These are phyloP conservation scores for Drosophila tani DNA, from an alignment of 1,140 invertebrate species.

Conservation along the genomic window DNA sequence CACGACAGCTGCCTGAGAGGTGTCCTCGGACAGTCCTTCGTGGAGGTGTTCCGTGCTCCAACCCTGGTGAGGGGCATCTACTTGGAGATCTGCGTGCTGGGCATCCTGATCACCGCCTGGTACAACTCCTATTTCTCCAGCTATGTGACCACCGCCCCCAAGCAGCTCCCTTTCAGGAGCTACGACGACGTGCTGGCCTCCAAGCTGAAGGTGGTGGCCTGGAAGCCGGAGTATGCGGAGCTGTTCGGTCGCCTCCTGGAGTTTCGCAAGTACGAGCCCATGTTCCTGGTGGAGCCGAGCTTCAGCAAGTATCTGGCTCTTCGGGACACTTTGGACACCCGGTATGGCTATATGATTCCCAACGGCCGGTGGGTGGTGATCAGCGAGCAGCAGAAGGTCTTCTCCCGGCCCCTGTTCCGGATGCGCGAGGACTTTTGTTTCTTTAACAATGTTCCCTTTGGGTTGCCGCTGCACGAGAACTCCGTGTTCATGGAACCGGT, in stretches of 20 bases:
- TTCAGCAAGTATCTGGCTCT: slow-evolving; percentile 48
- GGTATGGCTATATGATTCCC: slow-evolving; percentile 69
- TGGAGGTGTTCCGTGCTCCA: slow-evolving; percentile 56
- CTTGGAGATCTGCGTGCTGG: slow-evolving; percentile 69
- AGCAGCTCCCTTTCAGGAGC: slow-evolving; percentile 40
- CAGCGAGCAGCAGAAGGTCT: slow-evolving; percentile 72
- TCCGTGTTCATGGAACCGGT: slow-evolving; percentile 67
- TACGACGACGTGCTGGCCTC: slow-evolving; percentile 72
- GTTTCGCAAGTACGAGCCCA: slow-evolving; percentile 63
- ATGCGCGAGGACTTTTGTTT: slow-evolving; percentile 69
- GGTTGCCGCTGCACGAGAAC: slow-evolving; percentile 72
- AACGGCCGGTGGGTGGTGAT: slow-evolving; percentile 63
- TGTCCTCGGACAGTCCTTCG: slow-evolving; percentile 70
- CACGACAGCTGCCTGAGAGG: slow-evolving; percentile 73
- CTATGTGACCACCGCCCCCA: slow-evolving; percentile 70
- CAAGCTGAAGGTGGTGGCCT: slow-evolving; percentile 52
- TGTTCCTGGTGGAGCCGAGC: slow-evolving; percentile 60
- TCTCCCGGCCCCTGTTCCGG: slow-evolving; percentile 63
- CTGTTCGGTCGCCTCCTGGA: slow-evolving; percentile 46
- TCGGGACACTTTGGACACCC: slow-evolving; percentile 60
- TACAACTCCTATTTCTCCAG: slow-evolving; percentile 79
- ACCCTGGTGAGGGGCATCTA: slow-evolving; percentile 63
- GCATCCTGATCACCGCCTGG: slow-evolving; percentile 72
- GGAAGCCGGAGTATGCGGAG: slow-evolving; percentile 64
- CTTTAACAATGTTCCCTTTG: slow-evolving; percentile 69